A percentile compares a stretch with the other conserved stretches of the same genome.
These are phyloP conservation scores for Prosopocoilus inquinatus DNA, from an alignment of 2,888 invertebrate genomes.

Conservation along the genomic window DNA sequence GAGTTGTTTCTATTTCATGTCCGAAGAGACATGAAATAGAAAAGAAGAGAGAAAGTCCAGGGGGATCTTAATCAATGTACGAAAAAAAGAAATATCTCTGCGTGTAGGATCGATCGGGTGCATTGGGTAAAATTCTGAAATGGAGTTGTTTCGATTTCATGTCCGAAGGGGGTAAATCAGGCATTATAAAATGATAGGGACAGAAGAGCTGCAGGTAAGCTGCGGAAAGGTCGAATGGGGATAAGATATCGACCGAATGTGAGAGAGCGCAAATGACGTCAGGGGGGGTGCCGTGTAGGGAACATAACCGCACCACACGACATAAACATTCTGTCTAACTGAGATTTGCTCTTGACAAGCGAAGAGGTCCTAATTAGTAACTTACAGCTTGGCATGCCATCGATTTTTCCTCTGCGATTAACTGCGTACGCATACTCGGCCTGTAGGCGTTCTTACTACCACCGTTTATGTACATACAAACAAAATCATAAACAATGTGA, in stretches of 20 bases:
- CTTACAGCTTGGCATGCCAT: not conserved
- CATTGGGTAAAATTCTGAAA: too few species aligned
- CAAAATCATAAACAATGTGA: conserved; percentile 23
- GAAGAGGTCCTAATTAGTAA: too few species aligned
- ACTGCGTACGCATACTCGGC: not conserved
- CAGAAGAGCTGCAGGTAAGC: conserved; percentile 23
- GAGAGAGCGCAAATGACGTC: conserved; percentile 29
- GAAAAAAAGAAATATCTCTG: too few species aligned
- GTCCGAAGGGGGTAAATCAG: too few species aligned
- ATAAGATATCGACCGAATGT: conserved; percentile 27
- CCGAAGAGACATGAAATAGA: too few species aligned
- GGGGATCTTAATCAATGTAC: too few species aligned
- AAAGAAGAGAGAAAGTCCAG: too few species aligned
- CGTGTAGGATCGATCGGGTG: too few species aligned
- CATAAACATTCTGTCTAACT: not conserved
- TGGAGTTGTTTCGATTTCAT: too few species aligned
- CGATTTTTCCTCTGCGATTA: not conserved
- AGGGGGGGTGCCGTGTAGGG: conserved; percentile 18
- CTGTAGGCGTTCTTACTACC: not conserved
- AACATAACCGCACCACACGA: conserved; percentile 5
- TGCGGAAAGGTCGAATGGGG: conserved; percentile 25
- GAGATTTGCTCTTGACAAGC: not conserved
- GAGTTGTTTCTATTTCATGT: too few species aligned
- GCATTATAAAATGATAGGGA: conserved; percentile 10
- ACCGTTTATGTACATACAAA: too few species aligned